Conservation (phyloP, 2,113 vertebrate species). For the Anarrhichthys ocellatus region DNA sequence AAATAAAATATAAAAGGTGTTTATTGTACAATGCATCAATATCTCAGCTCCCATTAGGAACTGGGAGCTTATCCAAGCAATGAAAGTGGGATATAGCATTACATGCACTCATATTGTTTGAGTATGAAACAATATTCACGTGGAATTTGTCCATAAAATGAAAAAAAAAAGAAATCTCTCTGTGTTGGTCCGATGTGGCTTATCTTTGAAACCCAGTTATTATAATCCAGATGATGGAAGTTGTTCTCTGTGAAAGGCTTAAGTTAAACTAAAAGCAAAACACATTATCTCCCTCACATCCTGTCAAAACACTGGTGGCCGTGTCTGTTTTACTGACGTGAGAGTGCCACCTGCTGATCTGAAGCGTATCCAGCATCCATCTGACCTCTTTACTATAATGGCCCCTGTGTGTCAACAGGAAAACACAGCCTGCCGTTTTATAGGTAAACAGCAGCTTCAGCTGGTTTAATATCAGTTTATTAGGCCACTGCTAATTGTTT, state of each 20-base stretch:
- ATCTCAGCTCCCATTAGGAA: not conserved
- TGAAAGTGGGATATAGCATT: conserved; percentile 5
- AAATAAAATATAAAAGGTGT: not conserved
- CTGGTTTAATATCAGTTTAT: conserved; percentile 52
- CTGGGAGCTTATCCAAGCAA: not conserved
- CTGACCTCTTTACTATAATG: not conserved
- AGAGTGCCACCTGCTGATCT: conserved; percentile 81
- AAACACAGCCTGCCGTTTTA: conserved; percentile 1
- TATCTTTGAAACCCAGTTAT: conserved; percentile 35
- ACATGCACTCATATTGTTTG: conserved; percentile 19
- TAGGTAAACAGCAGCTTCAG: conserved; percentile 35
- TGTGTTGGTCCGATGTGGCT: conserved; percentile 5
- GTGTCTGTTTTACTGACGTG: conserved; percentile 53
- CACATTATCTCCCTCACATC: conserved; percentile 16
- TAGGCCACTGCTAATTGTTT: conserved; percentile 48
- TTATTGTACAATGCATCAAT: not conserved
- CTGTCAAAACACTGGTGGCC: conserved; percentile 1
- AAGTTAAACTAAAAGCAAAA: conserved; percentile 56
- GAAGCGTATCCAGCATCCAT: conserved; percentile 29
- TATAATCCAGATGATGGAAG: conserved; percentile 41
- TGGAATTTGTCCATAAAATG: conserved; percentile 5
- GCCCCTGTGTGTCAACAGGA: conserved; percentile 16
- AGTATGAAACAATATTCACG: conserved; percentile 5
- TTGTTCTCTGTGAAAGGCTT: conserved; percentile 37
- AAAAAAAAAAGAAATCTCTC: conserved; percentile 2